These are phyloP conservation scores for Sarcophaga rosellei DNA, from an alignment of 2,888 invertebrate species.

Conservation along the genomic window DNA sequence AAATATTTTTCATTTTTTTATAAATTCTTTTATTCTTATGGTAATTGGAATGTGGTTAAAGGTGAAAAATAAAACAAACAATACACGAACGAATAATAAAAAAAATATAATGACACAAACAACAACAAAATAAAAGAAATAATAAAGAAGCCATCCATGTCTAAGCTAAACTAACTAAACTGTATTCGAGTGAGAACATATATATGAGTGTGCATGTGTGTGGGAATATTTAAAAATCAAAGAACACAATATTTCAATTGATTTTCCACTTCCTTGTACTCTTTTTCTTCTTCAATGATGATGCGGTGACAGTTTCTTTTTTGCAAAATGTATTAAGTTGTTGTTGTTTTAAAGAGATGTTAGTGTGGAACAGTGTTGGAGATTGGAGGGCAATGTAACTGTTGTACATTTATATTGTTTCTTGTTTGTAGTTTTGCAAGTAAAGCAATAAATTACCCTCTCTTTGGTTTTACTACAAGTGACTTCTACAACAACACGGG, in stretches of 20 bases:
- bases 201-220: not conserved
- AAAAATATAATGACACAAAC: not conserved
- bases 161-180: not conserved
- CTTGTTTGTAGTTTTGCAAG: not conserved
- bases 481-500: constrained; percentile 10
- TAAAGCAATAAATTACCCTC: too few species aligned
- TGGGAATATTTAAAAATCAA: not conserved
- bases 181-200: too few species aligned
- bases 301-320: constrained; percentile 9
- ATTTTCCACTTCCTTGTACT: constrained; percentile 56
- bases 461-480: constrained; percentile 20
- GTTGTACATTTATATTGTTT: not conserved
- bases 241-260: constrained; percentile 49
- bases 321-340: too few species aligned
- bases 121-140: not conserved
- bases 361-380: not conserved
- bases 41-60: constrained; percentile 59
- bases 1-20: not conserved
- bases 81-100: too few species aligned
- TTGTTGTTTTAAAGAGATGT: not conserved
- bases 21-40: constrained; percentile 22
- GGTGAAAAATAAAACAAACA: constrained; percentile 17
- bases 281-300: not conserved
- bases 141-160: constrained; percentile 11
- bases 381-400: not conserved